phyloP scores from a whole-genome alignment of 2,113 vertebrate genomes.

The Andinoacara biseriatus region DNA sequence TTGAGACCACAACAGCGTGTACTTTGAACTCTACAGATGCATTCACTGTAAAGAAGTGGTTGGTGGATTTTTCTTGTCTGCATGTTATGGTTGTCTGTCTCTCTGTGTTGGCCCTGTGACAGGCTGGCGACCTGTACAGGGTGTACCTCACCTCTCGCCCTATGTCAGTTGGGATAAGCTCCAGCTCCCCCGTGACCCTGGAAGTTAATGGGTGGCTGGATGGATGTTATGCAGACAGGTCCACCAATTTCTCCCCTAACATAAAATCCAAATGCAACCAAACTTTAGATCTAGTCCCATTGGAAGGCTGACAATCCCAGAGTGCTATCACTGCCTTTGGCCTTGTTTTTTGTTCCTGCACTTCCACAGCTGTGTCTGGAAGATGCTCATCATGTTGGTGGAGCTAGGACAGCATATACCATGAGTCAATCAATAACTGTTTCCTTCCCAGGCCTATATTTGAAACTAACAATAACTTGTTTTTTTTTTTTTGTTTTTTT shows the following conservation, averaged over 20 bases:
- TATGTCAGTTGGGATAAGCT: too few species aligned
- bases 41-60: not conserved
- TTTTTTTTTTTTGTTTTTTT: too few species aligned
- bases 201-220: too few species aligned
- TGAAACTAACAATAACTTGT: not conserved
- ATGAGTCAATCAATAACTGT: not conserved
- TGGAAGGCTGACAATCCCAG: not conserved
- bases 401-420: not conserved
- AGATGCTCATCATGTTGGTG: not conserved
- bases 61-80: not conserved
- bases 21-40: not conserved
- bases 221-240: not conserved
- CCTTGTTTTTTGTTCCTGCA: not conserved
- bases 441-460: not conserved
- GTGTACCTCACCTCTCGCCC: too few species aligned
- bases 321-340: rapidly evolving
- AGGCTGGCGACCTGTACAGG: too few species aligned
- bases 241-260: not conserved
- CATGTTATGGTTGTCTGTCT: not conserved
- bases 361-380: not conserved
- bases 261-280: not conserved
- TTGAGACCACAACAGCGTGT: not conserved
- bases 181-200: too few species aligned
- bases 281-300: not conserved
- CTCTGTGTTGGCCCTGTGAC: too few species aligned